Percentiles rank a stretch among this genome's conserved stretches.
These are phyloP conservation scores for Poeciliopsis retropinna DNA, from an alignment of 2,113 vertebrate species.

Conservation along the genomic window DNA sequence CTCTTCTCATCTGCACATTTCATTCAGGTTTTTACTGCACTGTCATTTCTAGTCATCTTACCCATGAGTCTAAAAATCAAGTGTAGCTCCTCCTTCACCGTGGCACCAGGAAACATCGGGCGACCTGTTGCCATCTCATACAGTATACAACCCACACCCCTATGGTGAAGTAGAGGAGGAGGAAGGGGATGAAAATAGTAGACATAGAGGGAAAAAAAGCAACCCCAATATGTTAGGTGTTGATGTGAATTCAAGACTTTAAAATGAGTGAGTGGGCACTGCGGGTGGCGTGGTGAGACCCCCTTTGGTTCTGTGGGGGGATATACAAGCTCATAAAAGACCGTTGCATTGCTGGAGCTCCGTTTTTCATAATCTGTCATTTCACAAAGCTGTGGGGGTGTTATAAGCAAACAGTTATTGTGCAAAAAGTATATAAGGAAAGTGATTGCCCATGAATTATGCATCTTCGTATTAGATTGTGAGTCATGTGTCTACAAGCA, in stretches of 20 bases:
- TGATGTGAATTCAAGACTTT: constrained; percentile 3
- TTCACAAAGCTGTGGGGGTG: constrained; percentile 8
- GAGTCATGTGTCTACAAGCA: constrained; percentile 30
- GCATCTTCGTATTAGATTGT: neutral
- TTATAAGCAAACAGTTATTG: constrained; percentile 32
- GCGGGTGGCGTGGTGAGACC: constrained; percentile 4
- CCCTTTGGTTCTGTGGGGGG: constrained; percentile 27
- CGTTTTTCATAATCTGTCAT: constrained; percentile 10
- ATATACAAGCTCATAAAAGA: constrained; percentile 21
- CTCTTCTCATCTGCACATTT: too few species aligned
- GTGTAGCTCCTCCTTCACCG: constrained; percentile 94
- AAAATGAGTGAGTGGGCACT: constrained; percentile 37
- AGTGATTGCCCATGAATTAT: neutral
- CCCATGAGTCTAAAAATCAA: constrained; percentile 89
- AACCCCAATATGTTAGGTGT: neutral
- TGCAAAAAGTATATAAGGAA: constrained; percentile 9
- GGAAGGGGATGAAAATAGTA: constrained; percentile 5
- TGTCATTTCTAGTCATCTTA: constrained; percentile 16
- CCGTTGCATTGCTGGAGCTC: constrained; percentile 6
- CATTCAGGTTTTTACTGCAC: neutral
- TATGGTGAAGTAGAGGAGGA: constrained; percentile 48
- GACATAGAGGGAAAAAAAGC: neutral
- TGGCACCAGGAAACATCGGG: constrained; percentile 95
- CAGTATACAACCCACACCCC: constrained; percentile 95
- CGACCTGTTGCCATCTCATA: constrained; percentile 95